phyloP scores from a whole-genome alignment of 2,888 invertebrate genomes.

The Spatulosminthurus flaviceps region DNA sequence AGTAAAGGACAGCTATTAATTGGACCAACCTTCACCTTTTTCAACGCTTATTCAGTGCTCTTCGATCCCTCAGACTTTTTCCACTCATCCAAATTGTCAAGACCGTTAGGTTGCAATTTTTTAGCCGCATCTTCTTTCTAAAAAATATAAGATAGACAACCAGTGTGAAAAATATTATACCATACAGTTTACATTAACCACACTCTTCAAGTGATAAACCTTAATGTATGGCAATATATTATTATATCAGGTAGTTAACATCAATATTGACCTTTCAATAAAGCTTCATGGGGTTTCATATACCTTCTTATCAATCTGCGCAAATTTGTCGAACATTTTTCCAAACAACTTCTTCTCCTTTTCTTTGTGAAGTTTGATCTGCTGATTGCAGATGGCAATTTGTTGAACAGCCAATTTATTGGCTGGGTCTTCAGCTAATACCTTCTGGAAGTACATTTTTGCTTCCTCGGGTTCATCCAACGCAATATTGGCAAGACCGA shows the following conservation, averaged over 20 bases:
- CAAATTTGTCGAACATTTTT: conserved; percentile 91
- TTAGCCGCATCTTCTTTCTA: conserved; percentile 78
- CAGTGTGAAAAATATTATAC: no score
- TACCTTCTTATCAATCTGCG: conserved; percentile 32
- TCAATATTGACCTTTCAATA: background rate
- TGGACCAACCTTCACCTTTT: background rate
- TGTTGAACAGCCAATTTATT: conserved; percentile 90
- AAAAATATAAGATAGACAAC: conserved; percentile 64
- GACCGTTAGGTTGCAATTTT: conserved; percentile 76
- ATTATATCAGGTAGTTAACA: background rate
- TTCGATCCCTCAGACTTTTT: conserved; percentile 45
- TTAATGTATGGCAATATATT: background rate
- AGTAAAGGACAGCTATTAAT: background rate
- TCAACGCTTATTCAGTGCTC: background rate
- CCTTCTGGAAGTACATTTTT: conserved; percentile 78
- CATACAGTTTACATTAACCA: no score
- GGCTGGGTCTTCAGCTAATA: conserved; percentile 80
- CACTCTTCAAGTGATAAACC: no score
- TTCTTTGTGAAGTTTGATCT: conserved; percentile 78
- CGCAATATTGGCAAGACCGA: conserved; percentile 81
- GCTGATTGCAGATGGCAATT: conserved; percentile 75
- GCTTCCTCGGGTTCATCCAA: conserved; percentile 83
- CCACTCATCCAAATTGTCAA: conserved; percentile 67
- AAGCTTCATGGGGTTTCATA: background rate
- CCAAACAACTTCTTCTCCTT: conserved; percentile 88